Evolutionary conservation across 1,140 invertebrate species (phyloP), one percentile per base, ranked within the genome.

Genomic region (Catajapyx aquilonaris): DNA sequence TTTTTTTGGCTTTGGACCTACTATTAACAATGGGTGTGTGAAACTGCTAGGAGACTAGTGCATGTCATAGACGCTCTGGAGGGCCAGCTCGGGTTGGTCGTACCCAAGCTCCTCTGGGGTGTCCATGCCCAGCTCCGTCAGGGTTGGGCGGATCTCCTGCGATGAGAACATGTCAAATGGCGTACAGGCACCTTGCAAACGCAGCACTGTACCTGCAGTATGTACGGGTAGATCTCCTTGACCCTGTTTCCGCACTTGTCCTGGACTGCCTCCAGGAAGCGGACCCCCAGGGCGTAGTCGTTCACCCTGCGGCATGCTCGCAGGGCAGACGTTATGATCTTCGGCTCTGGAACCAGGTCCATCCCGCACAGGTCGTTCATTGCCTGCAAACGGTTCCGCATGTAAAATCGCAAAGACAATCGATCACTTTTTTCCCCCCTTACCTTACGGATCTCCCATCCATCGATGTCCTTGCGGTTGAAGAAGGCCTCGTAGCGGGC

Each of bases 41-140:
- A n/a, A n/a, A n/a, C n/a, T n/a, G n/a, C n/a, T n/a, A n/a, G n/a
- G n/a, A n/a, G n/a, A 9, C 13, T 53, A 57, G 47, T 68, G 53
- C 31, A 73, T 64, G 34, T 86, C 73, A 54, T 71, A 79, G 33
- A 81, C 73, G 52, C 65, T 69, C 47, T 73, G 53, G 39, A 87
- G 62, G 39, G 76, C 79, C 52, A 98, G 64, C 62, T 99, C 93
- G 35, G 94, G 94, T 60, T 96, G 85, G 57, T 96, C 88, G 53
- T 90, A 95, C 34, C 91, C 91, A 47, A 99, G 62, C 52, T 96
- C 85, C 61, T 96, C 93, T 10, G 81, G 81, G 15, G 91, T 95
- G 19, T 71, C 74, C 46, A 98, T 79, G 16, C 94, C 93, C 22
- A 99, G 62, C 61, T 98, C 87, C 33, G 77, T 70, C 10, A 98